Conservation (phyloP, 2,888 invertebrate genomes). For the Synergus umbraculus region DNA sequence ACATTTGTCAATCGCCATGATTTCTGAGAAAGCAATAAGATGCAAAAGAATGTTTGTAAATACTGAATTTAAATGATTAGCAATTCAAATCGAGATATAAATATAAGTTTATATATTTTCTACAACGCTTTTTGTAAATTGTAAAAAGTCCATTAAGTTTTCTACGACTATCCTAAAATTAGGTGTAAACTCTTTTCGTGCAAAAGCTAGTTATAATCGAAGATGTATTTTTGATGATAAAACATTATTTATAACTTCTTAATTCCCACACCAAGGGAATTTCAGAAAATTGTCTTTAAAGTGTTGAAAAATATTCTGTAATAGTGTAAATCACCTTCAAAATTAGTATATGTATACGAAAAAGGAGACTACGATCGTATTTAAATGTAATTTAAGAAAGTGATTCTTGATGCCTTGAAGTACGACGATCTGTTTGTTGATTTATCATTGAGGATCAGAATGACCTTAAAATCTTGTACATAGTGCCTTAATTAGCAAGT, state of each 20-base stretch:
- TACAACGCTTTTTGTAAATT: conserved; percentile 11
- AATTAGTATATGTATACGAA: conserved; percentile 25
- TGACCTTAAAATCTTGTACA: conserved; percentile 54
- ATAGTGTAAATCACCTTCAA: not conserved
- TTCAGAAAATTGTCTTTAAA: not conserved
- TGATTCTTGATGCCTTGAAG: conserved; percentile 31
- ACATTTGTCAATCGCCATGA: not conserved
- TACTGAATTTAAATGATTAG: not conserved
- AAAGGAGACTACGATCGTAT: not conserved
- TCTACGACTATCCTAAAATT: conserved; percentile 19
- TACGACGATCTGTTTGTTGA: conserved; percentile 13
- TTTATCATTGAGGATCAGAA: conserved; percentile 3
- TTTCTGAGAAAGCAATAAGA: conserved; percentile 15
- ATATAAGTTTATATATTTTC: conserved; percentile 3
- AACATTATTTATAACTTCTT: not conserved
- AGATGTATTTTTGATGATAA: not conserved
- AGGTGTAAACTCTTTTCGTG: conserved; percentile 22
- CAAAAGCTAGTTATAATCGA: conserved; percentile 9
- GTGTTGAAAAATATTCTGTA: not conserved
- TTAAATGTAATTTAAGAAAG: not conserved
- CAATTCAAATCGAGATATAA: not conserved
- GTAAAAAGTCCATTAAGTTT: conserved; percentile 15
- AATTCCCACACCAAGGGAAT: not conserved
- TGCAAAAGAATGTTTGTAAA: conserved; percentile 19
- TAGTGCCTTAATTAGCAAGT: conserved; percentile 64